Conservation (phyloP, 2,113 vertebrate species). For the Tragulus kanchil region DNA sequence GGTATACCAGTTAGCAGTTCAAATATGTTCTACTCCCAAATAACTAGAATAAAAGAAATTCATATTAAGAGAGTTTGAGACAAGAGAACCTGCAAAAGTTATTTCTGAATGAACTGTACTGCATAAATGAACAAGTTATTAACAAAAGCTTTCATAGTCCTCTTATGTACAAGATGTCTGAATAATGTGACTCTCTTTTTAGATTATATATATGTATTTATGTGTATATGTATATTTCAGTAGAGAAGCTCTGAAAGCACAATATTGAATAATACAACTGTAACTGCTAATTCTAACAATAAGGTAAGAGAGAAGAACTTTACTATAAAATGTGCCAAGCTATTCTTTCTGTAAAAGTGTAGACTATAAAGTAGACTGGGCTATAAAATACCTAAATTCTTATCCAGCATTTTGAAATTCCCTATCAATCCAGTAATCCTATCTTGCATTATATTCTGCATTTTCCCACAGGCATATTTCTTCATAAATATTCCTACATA, state of each 20-base stretch:
- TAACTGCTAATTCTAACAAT: neutral
- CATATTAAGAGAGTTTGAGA: neutral
- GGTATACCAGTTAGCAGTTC: neutral
- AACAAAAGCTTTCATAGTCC: neutral
- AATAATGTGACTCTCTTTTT: neutral
- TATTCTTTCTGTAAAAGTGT: neutral
- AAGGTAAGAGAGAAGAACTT: neutral
- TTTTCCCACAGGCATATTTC: neutral
- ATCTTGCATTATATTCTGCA: neutral
- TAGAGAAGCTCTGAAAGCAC: neutral
- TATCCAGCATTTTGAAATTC: neutral
- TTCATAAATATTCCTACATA: neutral
- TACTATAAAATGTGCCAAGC: neutral
- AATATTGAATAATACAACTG: neutral
- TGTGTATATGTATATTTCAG: neutral
- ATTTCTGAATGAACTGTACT: neutral
- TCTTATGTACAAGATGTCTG: neutral
- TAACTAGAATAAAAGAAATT: neutral
- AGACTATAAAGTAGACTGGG: neutral
- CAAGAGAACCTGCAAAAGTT: neutral
- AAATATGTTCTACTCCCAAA: neutral
- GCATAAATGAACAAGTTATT: neutral
- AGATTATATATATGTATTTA: neutral
- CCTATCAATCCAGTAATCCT: neutral
- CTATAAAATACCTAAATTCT: neutral